These are phyloP conservation scores for Himantopus leucocephalus DNA, from an alignment of 2,113 vertebrate genomes.

Conservation along the genomic window DNA sequence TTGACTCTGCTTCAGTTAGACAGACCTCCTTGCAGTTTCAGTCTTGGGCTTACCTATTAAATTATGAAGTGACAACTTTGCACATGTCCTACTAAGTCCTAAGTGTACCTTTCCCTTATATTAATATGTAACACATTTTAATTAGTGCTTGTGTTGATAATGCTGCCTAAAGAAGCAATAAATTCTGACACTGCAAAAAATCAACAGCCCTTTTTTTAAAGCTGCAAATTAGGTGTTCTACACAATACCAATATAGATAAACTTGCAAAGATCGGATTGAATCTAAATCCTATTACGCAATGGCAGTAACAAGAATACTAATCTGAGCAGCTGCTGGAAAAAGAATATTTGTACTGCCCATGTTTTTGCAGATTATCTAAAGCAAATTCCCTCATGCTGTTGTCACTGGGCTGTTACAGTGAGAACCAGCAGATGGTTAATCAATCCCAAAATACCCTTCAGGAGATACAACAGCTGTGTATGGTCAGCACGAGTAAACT, in stretches of 20 bases:
- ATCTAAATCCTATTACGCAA: constrained; percentile 9
- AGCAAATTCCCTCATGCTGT: constrained; percentile 29
- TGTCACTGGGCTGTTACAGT: constrained; percentile 16
- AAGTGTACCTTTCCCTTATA: background rate
- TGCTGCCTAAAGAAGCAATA: background rate
- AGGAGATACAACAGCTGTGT: constrained; percentile 57
- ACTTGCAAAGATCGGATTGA: background rate
- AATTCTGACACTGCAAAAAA: background rate
- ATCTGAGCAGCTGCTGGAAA: background rate
- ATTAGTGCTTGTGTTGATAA: background rate
- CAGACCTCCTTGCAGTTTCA: background rate
- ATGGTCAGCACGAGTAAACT: constrained; percentile 49
- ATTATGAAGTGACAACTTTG: background rate
- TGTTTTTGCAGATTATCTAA: background rate
- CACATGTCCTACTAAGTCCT: background rate
- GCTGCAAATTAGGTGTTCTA: background rate
- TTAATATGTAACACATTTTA: background rate
- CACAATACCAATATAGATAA: background rate
- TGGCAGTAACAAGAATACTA: background rate
- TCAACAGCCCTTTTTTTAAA: background rate
- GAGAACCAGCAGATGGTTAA: constrained; percentile 65
- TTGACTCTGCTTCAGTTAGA: background rate
- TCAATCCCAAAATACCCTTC: constrained; percentile 61
- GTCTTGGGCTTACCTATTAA: background rate
- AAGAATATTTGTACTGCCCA: background rate